Conservation (phyloP, 2,888 invertebrate genomes). For the Drosophila bunnanda region DNA sequence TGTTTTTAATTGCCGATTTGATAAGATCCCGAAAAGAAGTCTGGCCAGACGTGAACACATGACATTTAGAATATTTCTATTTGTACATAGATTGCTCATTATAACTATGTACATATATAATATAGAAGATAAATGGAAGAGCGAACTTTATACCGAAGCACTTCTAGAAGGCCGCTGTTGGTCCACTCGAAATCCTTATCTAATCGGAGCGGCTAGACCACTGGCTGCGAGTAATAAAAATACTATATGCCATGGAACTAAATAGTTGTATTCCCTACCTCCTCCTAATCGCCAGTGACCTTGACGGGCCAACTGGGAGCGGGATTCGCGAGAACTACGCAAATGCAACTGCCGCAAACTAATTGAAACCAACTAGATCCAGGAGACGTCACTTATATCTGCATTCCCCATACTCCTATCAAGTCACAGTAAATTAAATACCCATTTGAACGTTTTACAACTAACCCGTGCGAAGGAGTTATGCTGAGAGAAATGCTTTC, state of each 20-base stretch:
- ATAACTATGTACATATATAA: constrained; percentile 16
- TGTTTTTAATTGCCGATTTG: constrained; percentile 1
- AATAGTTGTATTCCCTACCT: constrained; percentile 37
- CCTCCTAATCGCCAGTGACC: constrained; percentile 57
- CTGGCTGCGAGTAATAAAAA: constrained; percentile 46
- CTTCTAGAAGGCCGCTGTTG: constrained; percentile 51
- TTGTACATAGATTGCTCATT: constrained; percentile 2
- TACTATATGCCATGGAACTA: constrained; percentile 26
- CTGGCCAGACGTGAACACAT: background rate
- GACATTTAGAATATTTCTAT: background rate
- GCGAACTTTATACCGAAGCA: constrained; percentile 41
- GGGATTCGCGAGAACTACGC: constrained; percentile 41
- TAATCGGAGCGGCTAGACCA: constrained; percentile 63
- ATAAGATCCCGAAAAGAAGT: constrained; percentile 36
- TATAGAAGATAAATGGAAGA: constrained; percentile 24
- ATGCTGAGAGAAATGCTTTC: constrained; percentile 5
- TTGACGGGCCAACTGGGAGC: constrained; percentile 39
- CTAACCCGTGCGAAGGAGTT: constrained; percentile 17
- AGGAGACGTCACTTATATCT: constrained; percentile 25
- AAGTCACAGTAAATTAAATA: constrained; percentile 32
- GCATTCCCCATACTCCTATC: constrained; percentile 23
- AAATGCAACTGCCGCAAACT: constrained; percentile 48
- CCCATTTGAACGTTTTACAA: constrained; percentile 24
- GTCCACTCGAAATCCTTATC: constrained; percentile 46
- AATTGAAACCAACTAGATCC: constrained; percentile 56